Conservation (phyloP, 1,140 invertebrate genomes). For the Amphibalanus amphitrite region DNA sequence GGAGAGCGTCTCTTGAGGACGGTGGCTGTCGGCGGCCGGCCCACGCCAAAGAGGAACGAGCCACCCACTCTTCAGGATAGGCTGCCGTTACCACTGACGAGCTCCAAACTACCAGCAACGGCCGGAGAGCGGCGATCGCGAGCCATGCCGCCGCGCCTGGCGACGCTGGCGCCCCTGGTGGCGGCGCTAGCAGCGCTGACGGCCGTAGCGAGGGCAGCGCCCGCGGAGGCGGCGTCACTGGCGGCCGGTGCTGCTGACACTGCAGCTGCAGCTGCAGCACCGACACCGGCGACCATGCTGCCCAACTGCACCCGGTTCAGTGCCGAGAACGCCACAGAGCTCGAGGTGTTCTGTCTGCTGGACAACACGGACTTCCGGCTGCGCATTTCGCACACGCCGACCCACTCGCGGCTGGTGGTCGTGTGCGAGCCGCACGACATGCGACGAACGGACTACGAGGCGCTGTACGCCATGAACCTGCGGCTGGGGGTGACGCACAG, state of each 20-base stretch:
- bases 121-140: too few species aligned
- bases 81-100: too few species aligned
- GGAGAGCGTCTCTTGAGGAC: too few species aligned
- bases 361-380: neutral
- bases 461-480: neutral
- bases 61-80: too few species aligned
- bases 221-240: too few species aligned
- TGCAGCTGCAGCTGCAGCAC: too few species aligned
- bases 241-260: too few species aligned
- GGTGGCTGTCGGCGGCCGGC: too few species aligned
- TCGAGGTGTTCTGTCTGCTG: neutral
- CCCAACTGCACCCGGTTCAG: neutral
- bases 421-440: neutral
- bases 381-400: neutral
- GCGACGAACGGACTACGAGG: neutral
- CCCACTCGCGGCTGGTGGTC: neutral
- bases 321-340: too few species aligned
- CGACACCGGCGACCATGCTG: neutral
- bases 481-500: neutral
- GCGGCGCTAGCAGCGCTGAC: neutral
- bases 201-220: too few species aligned
- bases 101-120: too few species aligned
- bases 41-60: too few species aligned
- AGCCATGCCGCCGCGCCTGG: neutral
- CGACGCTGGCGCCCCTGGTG: neutral